These are phyloP conservation scores for Ganaspis brasiliensis DNA, from an alignment of 2,888 invertebrate genomes.

Conservation along the genomic window DNA sequence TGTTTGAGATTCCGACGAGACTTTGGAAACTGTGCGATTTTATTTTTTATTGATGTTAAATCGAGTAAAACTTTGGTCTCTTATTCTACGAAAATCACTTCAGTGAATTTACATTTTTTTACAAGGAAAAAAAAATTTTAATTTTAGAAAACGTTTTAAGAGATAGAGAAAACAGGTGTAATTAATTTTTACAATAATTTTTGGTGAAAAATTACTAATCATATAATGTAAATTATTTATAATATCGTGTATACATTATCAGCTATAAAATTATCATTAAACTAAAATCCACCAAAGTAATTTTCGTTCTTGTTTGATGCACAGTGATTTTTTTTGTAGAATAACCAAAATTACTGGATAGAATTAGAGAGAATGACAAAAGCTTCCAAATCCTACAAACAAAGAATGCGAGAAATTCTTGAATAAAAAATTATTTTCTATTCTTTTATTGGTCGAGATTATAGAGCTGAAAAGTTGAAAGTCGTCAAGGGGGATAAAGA, in stretches of 20 bases:
- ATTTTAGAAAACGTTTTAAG: no score
- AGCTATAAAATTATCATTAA: no score
- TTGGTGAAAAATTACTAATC: background rate
- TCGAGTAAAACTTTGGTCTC: constrained; percentile 10
- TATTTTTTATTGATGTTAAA: background rate
- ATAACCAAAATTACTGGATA: constrained; percentile 1
- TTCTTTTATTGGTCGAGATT: constrained; percentile 35
- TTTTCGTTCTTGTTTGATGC: background rate
- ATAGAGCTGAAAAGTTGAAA: constrained; percentile 29
- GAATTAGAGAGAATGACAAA: constrained; percentile 1
- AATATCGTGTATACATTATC: no score
- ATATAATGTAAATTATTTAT: no score
- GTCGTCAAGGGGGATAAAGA: constrained; percentile 4
- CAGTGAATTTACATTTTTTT: background rate
- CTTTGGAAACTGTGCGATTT: constrained; percentile 7
- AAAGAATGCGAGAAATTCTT: background rate
- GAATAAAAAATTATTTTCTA: constrained; percentile 2
- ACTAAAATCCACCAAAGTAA: background rate
- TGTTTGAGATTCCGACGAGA: constrained; percentile 29
- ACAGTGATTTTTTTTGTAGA: background rate
- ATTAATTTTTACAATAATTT: background rate
- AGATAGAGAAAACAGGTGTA: no score
- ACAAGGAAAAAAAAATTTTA: no score
- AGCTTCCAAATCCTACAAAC: background rate
- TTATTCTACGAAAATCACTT: background rate